Conservation (phyloP, 2,888 invertebrate species). For the Gibbula magus region DNA sequence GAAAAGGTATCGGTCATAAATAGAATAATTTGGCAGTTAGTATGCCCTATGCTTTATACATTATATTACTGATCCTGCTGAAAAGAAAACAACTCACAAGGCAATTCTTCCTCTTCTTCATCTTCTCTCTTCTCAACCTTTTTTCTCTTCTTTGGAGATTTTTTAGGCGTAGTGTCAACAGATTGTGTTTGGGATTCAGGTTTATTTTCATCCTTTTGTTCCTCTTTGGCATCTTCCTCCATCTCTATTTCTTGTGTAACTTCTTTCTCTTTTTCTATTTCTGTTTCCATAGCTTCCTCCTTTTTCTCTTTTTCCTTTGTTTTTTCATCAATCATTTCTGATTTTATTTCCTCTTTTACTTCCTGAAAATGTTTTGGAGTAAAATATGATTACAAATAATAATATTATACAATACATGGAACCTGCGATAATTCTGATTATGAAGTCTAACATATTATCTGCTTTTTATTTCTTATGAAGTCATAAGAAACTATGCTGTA, state of each 20-base stretch:
- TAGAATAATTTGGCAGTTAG: background rate
- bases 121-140: slow-evolving; percentile 26
- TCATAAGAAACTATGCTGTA: too few relatives aligned
- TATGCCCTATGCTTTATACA: too few relatives aligned
- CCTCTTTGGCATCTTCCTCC: slow-evolving; percentile 29
- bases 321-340: background rate
- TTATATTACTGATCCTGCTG: background rate
- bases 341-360: background rate
- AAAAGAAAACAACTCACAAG: slow-evolving; percentile 41
- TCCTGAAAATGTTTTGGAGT: background rate
- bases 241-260: slow-evolving; percentile 43
- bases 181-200: background rate
- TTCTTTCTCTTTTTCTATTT: slow-evolving; percentile 35
- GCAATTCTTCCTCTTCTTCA: slow-evolving; percentile 45
- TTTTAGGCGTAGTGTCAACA: background rate
- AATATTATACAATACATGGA: too few relatives aligned
- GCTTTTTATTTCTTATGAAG: too few relatives aligned
- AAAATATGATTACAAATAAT: too few relatives aligned
- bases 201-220: slow-evolving; percentile 34
- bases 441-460: too few relatives aligned
- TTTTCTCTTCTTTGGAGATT: slow-evolving; percentile 22
- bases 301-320: slow-evolving; percentile 36
- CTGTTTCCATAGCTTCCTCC: slow-evolving; percentile 42
- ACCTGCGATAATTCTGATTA: too few relatives aligned
- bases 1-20: background rate